Evolutionary conservation across 2,888 invertebrate genomes (phyloP).

Genomic region (Ditylenchus weischeri): DNA sequence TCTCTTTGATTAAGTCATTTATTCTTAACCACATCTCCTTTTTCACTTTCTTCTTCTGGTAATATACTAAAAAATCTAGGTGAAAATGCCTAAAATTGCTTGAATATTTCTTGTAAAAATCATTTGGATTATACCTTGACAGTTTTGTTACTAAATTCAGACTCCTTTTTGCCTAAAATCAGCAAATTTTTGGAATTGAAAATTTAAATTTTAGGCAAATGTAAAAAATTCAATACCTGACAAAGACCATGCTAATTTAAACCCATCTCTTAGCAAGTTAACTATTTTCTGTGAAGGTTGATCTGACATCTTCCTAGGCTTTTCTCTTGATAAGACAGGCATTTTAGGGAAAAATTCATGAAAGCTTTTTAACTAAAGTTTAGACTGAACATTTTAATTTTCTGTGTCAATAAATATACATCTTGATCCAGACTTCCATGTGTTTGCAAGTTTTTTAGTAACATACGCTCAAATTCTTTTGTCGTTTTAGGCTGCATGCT

Average conservation of each 20-base stretch:
- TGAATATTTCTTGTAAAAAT: background rate
- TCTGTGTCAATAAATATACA: no score
- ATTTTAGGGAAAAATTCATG: conserved; percentile 10
- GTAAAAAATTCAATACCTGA: no score
- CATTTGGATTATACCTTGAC: conserved; percentile 22
- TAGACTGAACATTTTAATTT: no score
- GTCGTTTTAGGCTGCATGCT: no score
- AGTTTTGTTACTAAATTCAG: conserved; percentile 30
- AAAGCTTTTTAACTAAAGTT: conserved; percentile 1
- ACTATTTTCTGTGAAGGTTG: background rate
- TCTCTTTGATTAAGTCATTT: background rate
- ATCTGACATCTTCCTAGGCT: conserved; percentile 11
- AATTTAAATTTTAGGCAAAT: no score
- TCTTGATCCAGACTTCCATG: no score
- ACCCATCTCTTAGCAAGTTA: conserved; percentile 21
- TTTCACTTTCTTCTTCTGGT: conserved; percentile 38
- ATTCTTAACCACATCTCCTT: conserved; percentile 27
- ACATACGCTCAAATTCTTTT: no score
- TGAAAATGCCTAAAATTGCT: conserved; percentile 34
- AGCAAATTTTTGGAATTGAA: no score
- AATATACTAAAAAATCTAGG: conserved; percentile 50
- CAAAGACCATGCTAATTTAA: conserved; percentile 22
- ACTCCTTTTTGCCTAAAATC: conserved; percentile 22
- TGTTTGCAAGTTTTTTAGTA: no score
- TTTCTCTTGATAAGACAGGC: conserved; percentile 13